Conservation (phyloP, 1,140 invertebrate species). For the Drosophila oshimai region DNA sequence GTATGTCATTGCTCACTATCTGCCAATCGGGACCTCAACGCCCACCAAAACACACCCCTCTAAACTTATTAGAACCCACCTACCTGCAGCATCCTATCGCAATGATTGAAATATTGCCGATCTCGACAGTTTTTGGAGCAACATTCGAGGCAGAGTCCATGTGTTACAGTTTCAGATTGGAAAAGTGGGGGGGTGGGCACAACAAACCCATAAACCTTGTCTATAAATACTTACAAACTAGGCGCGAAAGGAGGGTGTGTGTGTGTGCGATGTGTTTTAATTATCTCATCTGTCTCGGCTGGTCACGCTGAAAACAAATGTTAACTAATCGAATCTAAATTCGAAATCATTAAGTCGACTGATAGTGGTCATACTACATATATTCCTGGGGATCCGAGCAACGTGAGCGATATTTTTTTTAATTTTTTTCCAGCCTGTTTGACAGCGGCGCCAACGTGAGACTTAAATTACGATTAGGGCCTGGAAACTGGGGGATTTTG, state of each 20-base stretch:
- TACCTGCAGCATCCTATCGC: not conserved
- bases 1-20: not conserved
- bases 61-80: not conserved
- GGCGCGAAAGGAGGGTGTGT: not conserved
- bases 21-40: not conserved
- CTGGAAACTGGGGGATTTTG: constrained; percentile 24
- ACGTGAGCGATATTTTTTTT: constrained; percentile 24
- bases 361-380: constrained; percentile 46
- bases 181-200: constrained; percentile 33
- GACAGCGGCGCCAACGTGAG: constrained; percentile 35
- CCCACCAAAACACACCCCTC: constrained; percentile 8
- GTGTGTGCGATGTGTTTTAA: constrained; percentile 36
- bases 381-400: constrained; percentile 22
- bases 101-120: not conserved
- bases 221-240: constrained; percentile 37
- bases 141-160: not conserved
- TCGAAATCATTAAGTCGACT: constrained; percentile 52
- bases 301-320: constrained; percentile 77
- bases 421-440: constrained; percentile 26
- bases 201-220: constrained; percentile 60
- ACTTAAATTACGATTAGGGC: constrained; percentile 8
- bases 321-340: constrained; percentile 70
- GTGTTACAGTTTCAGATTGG: not conserved
- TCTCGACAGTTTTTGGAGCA: constrained; percentile 1
- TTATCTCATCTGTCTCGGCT: constrained; percentile 61